Base-by-base conservation (phyloP, 2,888 invertebrate species). In the Heliconius erato region DNA sequence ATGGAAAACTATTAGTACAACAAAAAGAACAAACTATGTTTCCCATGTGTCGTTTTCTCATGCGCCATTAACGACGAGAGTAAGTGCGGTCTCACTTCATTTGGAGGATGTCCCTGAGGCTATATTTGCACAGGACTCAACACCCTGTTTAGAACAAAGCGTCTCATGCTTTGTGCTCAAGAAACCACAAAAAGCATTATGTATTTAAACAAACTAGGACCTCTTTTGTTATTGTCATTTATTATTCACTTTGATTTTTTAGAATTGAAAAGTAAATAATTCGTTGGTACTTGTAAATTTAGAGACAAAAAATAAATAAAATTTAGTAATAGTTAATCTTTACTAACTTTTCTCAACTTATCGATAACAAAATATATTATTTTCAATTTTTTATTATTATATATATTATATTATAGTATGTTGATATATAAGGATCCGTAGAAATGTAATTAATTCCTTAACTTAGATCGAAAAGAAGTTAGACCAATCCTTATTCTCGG, bases 61-160 rank as follows among this genome's bases (percentile, higher is more conserved):
- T 83, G 84, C 82, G 81, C 86, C 86, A 87, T 88, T 87, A 86
- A 85, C 85, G 84, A 59, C 83, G 81, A 83, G 85, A 84, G 84
- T 84, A 82, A 82, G 86, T 82, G 82, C 82, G 84, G 83, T 83
- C 85, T 86, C 85, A 85, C 86, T 88, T 87, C 84, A 86, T 85
- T 86, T 86, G 85, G 88, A 86, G 87, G 86, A 87, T 86, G 87
- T 84, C 87, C 86, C 84, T 79, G 83, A 84, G 82, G 80, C 82
- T 79, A 81, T 94, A 90, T 94, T 94, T 93, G 88, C 85, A 88
- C 88, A 91, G 93, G 92, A 88, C 87, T 86, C 85, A 89, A 91
- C 90, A 90, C 89, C 86, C 81, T 91, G 91, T 92, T 90, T 90
- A 89, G 88, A 85, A 86, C 72, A 72, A 72, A 72, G 72, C 72